Evolutionary conservation across 2,797 vertebrate genomes (phyloP).

Genomic region (Gobio occitaniae): DNA sequence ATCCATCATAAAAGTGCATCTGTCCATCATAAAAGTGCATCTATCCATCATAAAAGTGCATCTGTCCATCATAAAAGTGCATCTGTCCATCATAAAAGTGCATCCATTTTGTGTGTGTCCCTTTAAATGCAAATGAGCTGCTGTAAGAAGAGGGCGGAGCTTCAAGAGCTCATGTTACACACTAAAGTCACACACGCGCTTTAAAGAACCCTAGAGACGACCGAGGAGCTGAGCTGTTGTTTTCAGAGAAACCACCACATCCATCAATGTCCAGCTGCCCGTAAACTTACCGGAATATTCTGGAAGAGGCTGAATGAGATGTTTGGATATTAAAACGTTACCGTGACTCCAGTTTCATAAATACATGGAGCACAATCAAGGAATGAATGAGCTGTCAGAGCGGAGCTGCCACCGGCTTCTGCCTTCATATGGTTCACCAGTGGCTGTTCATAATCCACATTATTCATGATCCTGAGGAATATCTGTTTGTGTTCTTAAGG

Average conservation of each 20-base stretch:
- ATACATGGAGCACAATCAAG: conserved; percentile 8
- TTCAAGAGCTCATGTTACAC: too few relatives aligned
- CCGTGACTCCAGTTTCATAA: conserved; percentile 22
- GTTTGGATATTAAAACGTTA: conserved; percentile 8
- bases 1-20: too few relatives aligned
- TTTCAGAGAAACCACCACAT: conserved; percentile 15
- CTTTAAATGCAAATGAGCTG: too few relatives aligned
- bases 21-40: too few relatives aligned
- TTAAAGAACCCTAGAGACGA: background rate
- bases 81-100: too few relatives aligned
- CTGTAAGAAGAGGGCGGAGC: too few relatives aligned
- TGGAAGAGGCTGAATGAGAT: background rate
- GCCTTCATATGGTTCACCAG: background rate
- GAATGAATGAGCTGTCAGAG: conserved; percentile 14
- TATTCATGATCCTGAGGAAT: background rate
- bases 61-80: too few relatives aligned
- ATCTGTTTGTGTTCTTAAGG: conserved; percentile 3
- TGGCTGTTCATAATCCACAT: conserved; percentile 12
- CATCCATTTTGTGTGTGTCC: too few relatives aligned
- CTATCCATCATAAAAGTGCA: too few relatives aligned
- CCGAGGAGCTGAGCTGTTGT: background rate
- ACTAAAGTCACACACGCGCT: background rate
- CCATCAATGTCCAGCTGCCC: conserved; percentile 3
- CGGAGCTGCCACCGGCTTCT: background rate
- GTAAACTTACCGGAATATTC: conserved; percentile 33